These are phyloP conservation scores for Ornithorhynchus anatinus DNA, from an alignment of 2,113 vertebrate genomes.

Conservation along the genomic window DNA sequence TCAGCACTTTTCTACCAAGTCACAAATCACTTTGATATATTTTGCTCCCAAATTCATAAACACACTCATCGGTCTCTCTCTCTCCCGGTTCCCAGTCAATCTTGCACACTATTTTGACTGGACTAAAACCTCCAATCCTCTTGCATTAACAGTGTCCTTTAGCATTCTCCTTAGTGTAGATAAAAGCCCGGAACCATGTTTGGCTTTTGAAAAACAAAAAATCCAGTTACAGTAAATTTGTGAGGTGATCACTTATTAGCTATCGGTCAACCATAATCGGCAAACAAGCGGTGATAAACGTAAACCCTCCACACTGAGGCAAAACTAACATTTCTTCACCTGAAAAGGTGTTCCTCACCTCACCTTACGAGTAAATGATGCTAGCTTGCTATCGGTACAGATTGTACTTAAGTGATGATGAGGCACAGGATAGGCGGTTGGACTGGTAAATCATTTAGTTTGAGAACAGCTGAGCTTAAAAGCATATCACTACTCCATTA, in stretches of 20 bases:
- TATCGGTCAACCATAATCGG: slow-evolving; percentile 19
- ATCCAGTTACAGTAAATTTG: slow-evolving; percentile 50
- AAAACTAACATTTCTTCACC: not conserved
- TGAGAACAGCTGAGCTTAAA: slow-evolving; percentile 4
- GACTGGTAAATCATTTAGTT: slow-evolving; percentile 42
- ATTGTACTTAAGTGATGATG: slow-evolving; percentile 3
- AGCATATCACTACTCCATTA: not conserved
- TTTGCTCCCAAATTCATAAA: not conserved
- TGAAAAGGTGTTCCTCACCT: not conserved
- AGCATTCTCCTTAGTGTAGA: slow-evolving; percentile 19
- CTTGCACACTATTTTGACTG: too few species aligned
- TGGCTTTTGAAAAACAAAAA: slow-evolving; percentile 19
- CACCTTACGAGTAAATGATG: slow-evolving; percentile 45
- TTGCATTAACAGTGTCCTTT: not conserved
- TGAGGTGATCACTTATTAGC: slow-evolving; percentile 29
- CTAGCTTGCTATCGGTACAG: slow-evolving; percentile 36
- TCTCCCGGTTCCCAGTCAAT: too few species aligned
- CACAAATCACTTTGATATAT: not conserved
- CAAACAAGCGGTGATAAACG: slow-evolving; percentile 36
- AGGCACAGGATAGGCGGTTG: slow-evolving; percentile 30
- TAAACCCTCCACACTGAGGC: not conserved
- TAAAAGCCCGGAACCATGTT: slow-evolving; percentile 25
- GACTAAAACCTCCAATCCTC: not conserved
- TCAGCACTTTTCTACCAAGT: slow-evolving; percentile 21
- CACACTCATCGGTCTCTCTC: too few species aligned